These are phyloP conservation scores for Neosilurus mollespiculum DNA, from an alignment of 2,797 vertebrate species.

Conservation along the genomic window DNA sequence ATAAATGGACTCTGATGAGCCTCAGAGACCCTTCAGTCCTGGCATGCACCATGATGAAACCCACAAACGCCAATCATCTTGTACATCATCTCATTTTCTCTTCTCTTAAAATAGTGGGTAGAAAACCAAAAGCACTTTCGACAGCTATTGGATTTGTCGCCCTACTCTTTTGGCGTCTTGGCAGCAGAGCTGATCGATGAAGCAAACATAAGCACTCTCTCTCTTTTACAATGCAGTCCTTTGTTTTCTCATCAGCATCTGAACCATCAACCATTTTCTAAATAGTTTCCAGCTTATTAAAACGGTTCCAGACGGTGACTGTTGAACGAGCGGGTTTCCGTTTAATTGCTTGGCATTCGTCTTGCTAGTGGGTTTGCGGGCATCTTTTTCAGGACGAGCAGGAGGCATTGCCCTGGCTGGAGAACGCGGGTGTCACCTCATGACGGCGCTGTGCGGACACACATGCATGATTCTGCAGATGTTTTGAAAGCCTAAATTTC, in stretches of 20 bases:
- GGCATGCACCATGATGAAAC: conserved; percentile 10
- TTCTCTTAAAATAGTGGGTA: conserved; percentile 35
- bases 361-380: conserved; percentile 61
- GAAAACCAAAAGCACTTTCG: conserved; percentile 63
- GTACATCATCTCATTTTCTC: conserved; percentile 9
- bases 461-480: conserved; percentile 13
- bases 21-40: conserved; percentile 33
- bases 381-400: conserved; percentile 61
- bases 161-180: conserved; percentile 66
- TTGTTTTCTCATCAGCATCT: conserved; percentile 75
- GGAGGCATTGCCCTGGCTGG: conserved; percentile 55
- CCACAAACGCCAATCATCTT: conserved; percentile 32
- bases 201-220: conserved; percentile 68
- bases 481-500: conserved; percentile 15
- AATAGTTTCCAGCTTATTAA: conserved; percentile 83
- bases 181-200: conserved; percentile 71
- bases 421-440: conserved; percentile 49
- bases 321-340: conserved; percentile 72
- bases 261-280: conserved; percentile 76
- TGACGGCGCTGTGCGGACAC: conserved; percentile 12
- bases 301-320: conserved; percentile 77
- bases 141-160: conserved; percentile 71
- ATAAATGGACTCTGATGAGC: conserved; percentile 60
- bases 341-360: conserved; percentile 76
- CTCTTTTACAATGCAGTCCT: conserved; percentile 73